Percentiles rank a stretch among this genome's conserved stretches.
These are phyloP conservation scores for Nomada ferruginata DNA, from an alignment of 2,888 invertebrate genomes.

Conservation along the genomic window DNA sequence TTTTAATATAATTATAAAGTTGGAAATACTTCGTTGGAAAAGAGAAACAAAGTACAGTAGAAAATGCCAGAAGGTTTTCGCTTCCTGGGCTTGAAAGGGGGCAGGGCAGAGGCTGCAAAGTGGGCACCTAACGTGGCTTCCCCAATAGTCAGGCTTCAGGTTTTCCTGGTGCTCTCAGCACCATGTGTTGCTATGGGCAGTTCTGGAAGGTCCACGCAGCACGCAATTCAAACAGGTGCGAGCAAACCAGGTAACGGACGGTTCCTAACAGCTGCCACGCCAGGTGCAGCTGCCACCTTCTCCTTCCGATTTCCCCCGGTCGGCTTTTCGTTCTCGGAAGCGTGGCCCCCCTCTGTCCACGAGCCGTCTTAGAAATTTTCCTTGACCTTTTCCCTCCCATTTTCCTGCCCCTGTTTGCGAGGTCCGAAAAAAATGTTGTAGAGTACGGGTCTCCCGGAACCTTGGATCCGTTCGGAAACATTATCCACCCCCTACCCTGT, in stretches of 20 bases:
- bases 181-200: slow-evolving; percentile 80
- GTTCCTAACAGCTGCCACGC: slow-evolving; percentile 80
- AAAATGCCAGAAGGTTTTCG: not conserved
- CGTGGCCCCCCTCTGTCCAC: not conserved
- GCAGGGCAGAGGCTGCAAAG: slow-evolving; percentile 4
- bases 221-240: slow-evolving; percentile 82
- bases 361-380: not conserved
- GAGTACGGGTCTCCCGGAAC: not conserved
- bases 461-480: slow-evolving; percentile 16
- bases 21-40: too few relatives aligned
- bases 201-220: slow-evolving; percentile 70
- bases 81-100: not conserved
- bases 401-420: not conserved
- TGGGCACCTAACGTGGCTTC: slow-evolving; percentile 5
- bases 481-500: not conserved
- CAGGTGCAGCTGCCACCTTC: slow-evolving; percentile 77
- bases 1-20: too few relatives aligned
- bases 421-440: slow-evolving; percentile 7
- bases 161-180: slow-evolving; percentile 36
- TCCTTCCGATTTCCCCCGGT: slow-evolving; percentile 37
- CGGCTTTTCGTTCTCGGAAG: slow-evolving; percentile 5
- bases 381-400: not conserved
- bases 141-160: slow-evolving; percentile 19
- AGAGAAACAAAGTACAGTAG: not conserved
- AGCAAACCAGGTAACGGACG: slow-evolving; percentile 80